phyloP scores from a whole-genome alignment of 2,113 vertebrate species.

The Atractosteus spatula region DNA sequence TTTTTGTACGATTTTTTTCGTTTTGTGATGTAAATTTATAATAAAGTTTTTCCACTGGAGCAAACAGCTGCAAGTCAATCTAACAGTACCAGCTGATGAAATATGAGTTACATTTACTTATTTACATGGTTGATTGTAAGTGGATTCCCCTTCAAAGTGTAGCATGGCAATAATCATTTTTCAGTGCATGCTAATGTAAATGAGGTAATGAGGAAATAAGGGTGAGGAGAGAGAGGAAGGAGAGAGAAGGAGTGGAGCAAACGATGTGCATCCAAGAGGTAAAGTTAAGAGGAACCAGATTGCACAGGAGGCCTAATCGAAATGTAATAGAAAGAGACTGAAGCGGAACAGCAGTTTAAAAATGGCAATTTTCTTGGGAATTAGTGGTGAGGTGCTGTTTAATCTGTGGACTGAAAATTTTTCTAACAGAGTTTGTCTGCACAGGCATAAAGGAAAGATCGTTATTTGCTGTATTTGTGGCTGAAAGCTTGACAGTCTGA shows the following conservation, averaged over 20 bases:
- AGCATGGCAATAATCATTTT: no score
- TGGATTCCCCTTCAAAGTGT: no score
- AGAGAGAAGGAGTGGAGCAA: neutral
- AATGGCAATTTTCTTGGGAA: neutral
- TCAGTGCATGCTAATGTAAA: neutral
- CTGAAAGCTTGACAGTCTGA: no score
- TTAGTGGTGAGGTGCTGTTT: neutral
- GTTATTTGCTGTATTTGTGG: no score
- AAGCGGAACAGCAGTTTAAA: neutral
- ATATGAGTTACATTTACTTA: conserved; percentile 8
- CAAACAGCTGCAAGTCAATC: conserved; percentile 1
- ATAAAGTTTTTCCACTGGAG: no score
- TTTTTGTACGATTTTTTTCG: no score
- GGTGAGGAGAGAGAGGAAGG: neutral
- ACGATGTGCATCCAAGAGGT: neutral
- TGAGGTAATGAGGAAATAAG: neutral
- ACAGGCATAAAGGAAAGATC: no score
- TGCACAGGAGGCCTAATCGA: neutral
- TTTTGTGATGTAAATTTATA: no score
- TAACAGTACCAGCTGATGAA: neutral
- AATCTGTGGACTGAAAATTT: no score
- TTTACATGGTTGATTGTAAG: neutral
- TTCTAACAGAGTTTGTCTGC: no score
- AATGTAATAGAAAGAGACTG: conserved; percentile 1
- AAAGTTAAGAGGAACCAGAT: neutral